Base-by-base conservation (phyloP, 2,113 vertebrate genomes). In the Pyrgilauda ruficollis region DNA sequence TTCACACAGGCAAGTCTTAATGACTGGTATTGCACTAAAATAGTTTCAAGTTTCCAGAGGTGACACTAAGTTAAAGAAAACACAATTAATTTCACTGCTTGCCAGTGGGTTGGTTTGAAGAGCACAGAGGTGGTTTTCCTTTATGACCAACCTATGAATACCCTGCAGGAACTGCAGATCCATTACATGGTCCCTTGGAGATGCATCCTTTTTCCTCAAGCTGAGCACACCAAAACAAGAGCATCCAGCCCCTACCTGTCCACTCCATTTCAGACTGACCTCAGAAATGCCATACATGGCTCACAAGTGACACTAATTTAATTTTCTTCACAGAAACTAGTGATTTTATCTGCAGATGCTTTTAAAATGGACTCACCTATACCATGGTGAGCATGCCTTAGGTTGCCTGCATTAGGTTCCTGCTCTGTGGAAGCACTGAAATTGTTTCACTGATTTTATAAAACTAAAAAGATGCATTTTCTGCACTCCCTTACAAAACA, bases 301-400 rank as follows among this genome's bases (percentile, higher is more conserved):
- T 89, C 33, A 62, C 50, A 78, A 77, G 33, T 53, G 10, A 46
- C 72, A 44, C 39, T 73, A 19, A 63, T 37, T 55, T 58, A 2
- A 46, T 58, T 78, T 87, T 74, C 41, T 67, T 66, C 67, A 41
- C 64, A 49, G 33, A 78, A 61, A 52, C 14, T 33, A 27, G 27
- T 64, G 63, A 23, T 47, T 85, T 82, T 31, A 17, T 35, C 43
- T 77, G 55, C 37, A 91, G 30, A 53, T 81, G 17, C 15, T 49
- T 6, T 62, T 62, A 18, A 58, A 91, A 39, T 37, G 17, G 21
- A 10, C 39, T 87, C 27, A 2, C 23, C 23, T 59, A 1, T 52
- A 24, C 17, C 4, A 0, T 55, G 47, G 27, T 6, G 4, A 44
- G 9, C 15, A 10, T 35, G 26, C n/a, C 15, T 58, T 37, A 52